phyloP scores from a whole-genome alignment of 2,888 invertebrate genomes.

The Netelia fuscicornis region DNA sequence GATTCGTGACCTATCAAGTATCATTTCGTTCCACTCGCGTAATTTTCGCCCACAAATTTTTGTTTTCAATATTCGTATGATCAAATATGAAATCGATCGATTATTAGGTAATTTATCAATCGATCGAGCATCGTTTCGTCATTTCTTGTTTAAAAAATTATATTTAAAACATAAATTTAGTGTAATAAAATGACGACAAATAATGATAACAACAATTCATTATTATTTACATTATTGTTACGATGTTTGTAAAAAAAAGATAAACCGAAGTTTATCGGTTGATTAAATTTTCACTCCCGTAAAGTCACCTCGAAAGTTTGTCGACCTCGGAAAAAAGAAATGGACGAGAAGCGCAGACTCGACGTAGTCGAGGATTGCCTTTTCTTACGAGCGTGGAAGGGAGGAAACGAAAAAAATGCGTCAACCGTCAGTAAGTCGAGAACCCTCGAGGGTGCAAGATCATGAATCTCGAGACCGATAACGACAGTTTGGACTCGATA shows the following conservation, averaged over 20 bases:
- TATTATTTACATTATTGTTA: background rate
- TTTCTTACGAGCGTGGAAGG: background rate
- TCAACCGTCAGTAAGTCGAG: conserved; percentile 3
- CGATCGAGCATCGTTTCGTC: too few relatives aligned
- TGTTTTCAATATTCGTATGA: background rate
- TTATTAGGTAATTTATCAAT: too few relatives aligned
- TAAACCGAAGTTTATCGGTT: too few relatives aligned
- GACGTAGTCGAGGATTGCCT: background rate
- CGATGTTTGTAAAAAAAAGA: too few relatives aligned
- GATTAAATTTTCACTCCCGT: background rate
- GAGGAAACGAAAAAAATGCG: background rate
- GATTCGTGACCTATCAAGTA: background rate
- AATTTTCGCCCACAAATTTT: background rate
- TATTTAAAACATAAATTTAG: too few relatives aligned
- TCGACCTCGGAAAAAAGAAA: background rate
- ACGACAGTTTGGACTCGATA: background rate
- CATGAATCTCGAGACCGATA: conserved; percentile 1
- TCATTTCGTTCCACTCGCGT: background rate
- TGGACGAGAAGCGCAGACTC: conserved; percentile 31
- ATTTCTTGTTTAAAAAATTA: too few relatives aligned
- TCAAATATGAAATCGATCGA: too few relatives aligned
- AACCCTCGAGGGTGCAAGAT: conserved; percentile 1
- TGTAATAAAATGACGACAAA: too few relatives aligned
- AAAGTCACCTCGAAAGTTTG: background rate
- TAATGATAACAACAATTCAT: background rate